Percentiles rank a stretch among this genome's conserved stretches.
These are phyloP conservation scores for Engraulis encrasicolus DNA, from an alignment of 2,113 vertebrate species.

Conservation along the genomic window DNA sequence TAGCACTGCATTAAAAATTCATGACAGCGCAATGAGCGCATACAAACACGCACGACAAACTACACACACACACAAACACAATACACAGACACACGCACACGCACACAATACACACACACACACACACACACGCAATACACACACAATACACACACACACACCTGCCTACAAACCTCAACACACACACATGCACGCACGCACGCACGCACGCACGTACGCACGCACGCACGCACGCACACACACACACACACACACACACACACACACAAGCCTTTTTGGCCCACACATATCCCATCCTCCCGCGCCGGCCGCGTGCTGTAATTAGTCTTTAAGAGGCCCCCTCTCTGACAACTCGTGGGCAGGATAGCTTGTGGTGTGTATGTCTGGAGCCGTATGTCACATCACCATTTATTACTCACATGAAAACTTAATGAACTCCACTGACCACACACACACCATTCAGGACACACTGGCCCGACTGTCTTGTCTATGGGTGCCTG, in stretches of 20 bases:
- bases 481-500: no score
- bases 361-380: neutral
- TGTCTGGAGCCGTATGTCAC: no score
- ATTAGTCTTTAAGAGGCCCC: constrained; percentile 13
- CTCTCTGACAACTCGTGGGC: neutral
- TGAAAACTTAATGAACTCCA: neutral
- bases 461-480: neutral
- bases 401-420: neutral
- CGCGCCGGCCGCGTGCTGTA: neutral
- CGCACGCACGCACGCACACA: neutral
- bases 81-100: neutral
- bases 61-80: neutral
- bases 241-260: neutral
- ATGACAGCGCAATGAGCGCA: constrained; percentile 27
- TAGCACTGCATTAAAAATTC: constrained; percentile 47
- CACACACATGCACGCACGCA: neutral
- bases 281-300: neutral
- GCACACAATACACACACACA: neutral
- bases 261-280: neutral
- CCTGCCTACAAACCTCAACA: no score
- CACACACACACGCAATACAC: neutral
- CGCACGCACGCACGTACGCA: no score
- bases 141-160: neutral
- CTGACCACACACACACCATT: neutral
- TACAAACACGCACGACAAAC: no score